Evolutionary conservation across 2,797 vertebrate genomes (phyloP).

Genomic region (Dicrostonyx torquatus): DNA sequence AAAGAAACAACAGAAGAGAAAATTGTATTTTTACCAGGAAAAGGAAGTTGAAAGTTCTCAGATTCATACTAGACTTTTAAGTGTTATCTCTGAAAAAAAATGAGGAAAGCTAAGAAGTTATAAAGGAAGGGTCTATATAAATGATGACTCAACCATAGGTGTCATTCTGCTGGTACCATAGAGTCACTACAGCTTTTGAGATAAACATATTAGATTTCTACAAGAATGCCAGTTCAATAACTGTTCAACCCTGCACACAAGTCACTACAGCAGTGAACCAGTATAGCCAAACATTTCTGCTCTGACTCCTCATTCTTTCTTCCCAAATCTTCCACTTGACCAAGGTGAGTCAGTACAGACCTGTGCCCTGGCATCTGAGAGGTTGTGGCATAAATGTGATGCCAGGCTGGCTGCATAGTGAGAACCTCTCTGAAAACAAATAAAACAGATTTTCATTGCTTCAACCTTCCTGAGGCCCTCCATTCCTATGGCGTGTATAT

Average conservation of each 20-base stretch:
- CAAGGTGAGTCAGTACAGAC: neutral
- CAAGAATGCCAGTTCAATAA: neutral
- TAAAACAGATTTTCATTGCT: neutral
- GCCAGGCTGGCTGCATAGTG: neutral
- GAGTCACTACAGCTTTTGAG: neutral
- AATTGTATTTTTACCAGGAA: neutral
- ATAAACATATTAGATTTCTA: neutral
- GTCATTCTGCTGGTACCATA: neutral
- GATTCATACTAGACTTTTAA: neutral
- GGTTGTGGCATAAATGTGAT: neutral
- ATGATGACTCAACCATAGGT: neutral
- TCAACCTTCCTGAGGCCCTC: neutral
- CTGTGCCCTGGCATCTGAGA: neutral
- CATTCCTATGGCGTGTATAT: neutral
- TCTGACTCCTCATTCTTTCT: too few relatives aligned
- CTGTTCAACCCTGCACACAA: neutral
- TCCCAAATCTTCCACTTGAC: neutral
- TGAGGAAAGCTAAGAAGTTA: neutral
- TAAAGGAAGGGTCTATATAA: too few relatives aligned
- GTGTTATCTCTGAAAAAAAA: neutral
- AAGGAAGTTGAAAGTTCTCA: neutral
- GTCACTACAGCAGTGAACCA: neutral
- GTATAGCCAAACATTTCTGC: neutral
- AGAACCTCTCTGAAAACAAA: neutral
- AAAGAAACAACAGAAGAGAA: neutral